phyloP scores from a whole-genome alignment of 2,888 invertebrate genomes.

The Tenthredo distinguenda region DNA sequence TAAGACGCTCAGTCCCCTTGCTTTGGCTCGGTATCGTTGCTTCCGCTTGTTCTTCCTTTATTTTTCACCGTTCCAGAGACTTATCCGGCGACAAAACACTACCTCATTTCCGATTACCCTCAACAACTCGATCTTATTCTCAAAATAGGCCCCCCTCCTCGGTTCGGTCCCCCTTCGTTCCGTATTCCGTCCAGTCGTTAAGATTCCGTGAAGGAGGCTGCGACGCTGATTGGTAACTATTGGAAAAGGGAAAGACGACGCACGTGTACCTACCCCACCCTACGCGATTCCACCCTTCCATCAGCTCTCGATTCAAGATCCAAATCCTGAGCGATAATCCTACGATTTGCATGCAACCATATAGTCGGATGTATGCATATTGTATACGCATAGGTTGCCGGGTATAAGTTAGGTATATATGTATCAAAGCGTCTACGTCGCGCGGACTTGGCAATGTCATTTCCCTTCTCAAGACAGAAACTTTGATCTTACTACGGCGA shows the following conservation, averaged over 20 bases:
- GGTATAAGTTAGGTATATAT: not conserved
- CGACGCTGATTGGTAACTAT: slow-evolving; percentile 43
- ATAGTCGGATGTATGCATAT: slow-evolving; percentile 23
- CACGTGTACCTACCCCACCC: not conserved
- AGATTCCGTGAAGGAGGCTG: slow-evolving; percentile 30
- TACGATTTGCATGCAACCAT: slow-evolving; percentile 41
- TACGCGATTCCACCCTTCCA: slow-evolving; percentile 21
- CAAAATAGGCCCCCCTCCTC: slow-evolving; percentile 13
- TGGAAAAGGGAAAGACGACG: slow-evolving; percentile 32
- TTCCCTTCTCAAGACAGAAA: slow-evolving; percentile 26
- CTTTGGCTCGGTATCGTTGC: slow-evolving; percentile 30
- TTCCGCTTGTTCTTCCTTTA: slow-evolving; percentile 43
- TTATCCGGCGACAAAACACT: slow-evolving; percentile 48
- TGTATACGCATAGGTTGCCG: slow-evolving; percentile 7
- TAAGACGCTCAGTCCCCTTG: slow-evolving; percentile 34
- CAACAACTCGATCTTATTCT: slow-evolving; percentile 22
- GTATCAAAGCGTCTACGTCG: slow-evolving; percentile 29
- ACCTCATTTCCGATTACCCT: slow-evolving; percentile 48
- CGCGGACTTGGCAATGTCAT: slow-evolving; percentile 22
- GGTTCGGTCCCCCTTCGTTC: slow-evolving; percentile 5
- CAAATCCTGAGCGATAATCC: slow-evolving; percentile 34
- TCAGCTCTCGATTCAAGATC: slow-evolving; percentile 22
- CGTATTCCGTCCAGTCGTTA: slow-evolving; percentile 36
- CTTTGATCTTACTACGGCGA: slow-evolving; percentile 40
- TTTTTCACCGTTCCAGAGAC: slow-evolving; percentile 44